Evolutionary conservation across 2,888 invertebrate genomes (phyloP).

Genomic region (Lasioglossum lativentre): DNA sequence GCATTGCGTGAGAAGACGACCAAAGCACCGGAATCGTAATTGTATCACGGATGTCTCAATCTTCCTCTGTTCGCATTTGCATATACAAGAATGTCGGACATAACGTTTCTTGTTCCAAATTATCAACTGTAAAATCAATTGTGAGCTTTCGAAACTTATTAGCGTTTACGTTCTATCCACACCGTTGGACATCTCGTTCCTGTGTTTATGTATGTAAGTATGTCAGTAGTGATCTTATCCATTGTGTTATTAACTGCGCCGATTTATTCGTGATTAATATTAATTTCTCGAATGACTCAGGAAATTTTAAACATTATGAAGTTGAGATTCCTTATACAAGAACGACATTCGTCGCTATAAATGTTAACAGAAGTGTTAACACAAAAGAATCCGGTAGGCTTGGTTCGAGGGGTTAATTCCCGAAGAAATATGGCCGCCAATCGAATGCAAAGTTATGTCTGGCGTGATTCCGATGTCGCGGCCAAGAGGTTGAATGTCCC

Average conservation of each 20-base stretch:
- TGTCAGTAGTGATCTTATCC: slow-evolving; percentile 13
- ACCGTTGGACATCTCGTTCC: neutral
- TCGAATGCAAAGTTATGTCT: slow-evolving; percentile 75
- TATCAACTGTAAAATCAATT: slow-evolving; percentile 11
- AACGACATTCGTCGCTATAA: neutral
- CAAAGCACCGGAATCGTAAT: slow-evolving; percentile 9
- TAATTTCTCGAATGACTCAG: neutral
- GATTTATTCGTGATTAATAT: slow-evolving; percentile 7
- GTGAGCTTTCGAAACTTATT: slow-evolving; percentile 17
- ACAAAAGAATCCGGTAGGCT: neutral
- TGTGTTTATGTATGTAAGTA: neutral
- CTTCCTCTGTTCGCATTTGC: slow-evolving; percentile 18
- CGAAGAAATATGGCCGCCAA: slow-evolving; percentile 60
- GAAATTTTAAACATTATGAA: neutral
- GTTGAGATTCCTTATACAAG: neutral
- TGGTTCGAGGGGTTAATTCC: slow-evolving; percentile 46
- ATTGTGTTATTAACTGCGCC: neutral
- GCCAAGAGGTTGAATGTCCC: slow-evolving; percentile 63
- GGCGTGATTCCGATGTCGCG: slow-evolving; percentile 61
- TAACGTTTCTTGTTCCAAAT: slow-evolving; percentile 14
- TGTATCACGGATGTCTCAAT: slow-evolving; percentile 28
- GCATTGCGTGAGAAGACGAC: slow-evolving; percentile 13
- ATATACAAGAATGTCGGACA: slow-evolving; percentile 21
- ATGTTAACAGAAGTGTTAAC: neutral
- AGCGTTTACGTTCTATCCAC: slow-evolving; percentile 1